Conservation (phyloP, 2,888 invertebrate genomes). For the Cantharis rustica region DNA sequence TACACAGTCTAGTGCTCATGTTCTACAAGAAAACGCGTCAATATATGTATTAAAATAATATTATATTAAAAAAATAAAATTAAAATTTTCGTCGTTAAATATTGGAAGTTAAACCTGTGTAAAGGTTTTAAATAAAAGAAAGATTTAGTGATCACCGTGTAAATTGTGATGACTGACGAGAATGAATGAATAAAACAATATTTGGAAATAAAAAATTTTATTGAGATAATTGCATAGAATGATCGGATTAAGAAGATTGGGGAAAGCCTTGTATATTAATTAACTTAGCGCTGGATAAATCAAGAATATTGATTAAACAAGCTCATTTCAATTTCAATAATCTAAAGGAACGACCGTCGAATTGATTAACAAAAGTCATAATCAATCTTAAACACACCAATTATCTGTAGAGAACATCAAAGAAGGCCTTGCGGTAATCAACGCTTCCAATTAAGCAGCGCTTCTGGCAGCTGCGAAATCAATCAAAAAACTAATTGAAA, state of each 20-base stretch:
- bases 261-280: constrained; percentile 13
- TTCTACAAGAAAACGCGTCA: too few species aligned
- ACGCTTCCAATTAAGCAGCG: constrained; percentile 56
- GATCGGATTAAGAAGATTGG: neutral
- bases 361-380: constrained; percentile 55
- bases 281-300: constrained; percentile 27
- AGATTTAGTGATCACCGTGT: neutral
- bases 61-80: too few species aligned
- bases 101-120: too few species aligned
- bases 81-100: too few species aligned
- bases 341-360: constrained; percentile 32
- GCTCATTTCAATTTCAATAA: constrained; percentile 35
- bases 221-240: neutral
- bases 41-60: too few species aligned
- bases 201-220: neutral
- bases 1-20: too few species aligned
- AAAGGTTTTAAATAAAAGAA: too few species aligned
- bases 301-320: constrained; percentile 28
- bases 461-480: constrained; percentile 55
- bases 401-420: constrained; percentile 53
- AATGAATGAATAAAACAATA: neutral
- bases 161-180: too few species aligned
- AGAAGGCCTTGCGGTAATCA: constrained; percentile 54
- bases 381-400: constrained; percentile 56
- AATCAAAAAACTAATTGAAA: constrained; percentile 58